Evolutionary conservation across 2,797 vertebrate species (phyloP).

Genomic region (Limosa lapponica): DNA sequence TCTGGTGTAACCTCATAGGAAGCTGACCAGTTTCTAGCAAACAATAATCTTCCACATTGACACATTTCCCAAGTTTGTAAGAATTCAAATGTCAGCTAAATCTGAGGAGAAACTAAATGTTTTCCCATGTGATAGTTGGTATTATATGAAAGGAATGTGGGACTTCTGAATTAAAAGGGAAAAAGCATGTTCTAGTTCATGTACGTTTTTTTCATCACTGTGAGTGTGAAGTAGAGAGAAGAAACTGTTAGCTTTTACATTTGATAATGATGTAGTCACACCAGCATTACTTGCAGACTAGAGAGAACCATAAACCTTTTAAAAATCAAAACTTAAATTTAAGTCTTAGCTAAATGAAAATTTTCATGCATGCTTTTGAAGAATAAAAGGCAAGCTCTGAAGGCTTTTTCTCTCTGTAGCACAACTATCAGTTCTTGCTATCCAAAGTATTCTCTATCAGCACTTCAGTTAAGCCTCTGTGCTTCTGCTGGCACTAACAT

Average conservation of each 20-base stretch:
- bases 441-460: conserved; percentile 71
- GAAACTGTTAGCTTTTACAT: conserved; percentile 50
- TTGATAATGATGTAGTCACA: conserved; percentile 30
- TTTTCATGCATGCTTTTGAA: conserved; percentile 44
- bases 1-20: neutral
- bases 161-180: neutral
- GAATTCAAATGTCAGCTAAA: conserved; percentile 12
- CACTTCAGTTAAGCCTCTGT: conserved; percentile 70
- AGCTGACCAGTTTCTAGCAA: neutral
- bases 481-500: conserved; percentile 45
- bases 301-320: conserved; percentile 41
- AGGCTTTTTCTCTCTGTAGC: conserved; percentile 49
- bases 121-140: neutral
- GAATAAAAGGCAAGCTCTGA: conserved; percentile 51
- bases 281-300: neutral
- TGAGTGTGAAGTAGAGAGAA: neutral
- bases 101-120: neutral
- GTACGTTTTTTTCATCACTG: neutral
- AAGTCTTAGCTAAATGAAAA: conserved; percentile 64
- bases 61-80: neutral
- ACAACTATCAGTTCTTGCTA: conserved; percentile 57
- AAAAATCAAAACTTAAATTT: conserved; percentile 56
- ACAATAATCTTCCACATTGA: neutral
- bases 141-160: neutral
- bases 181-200: neutral